Percentiles rank a stretch among this genome's conserved stretches.
phyloP scores from a whole-genome alignment of 2,113 vertebrate genomes.

The Lepidothrix coronata region DNA sequence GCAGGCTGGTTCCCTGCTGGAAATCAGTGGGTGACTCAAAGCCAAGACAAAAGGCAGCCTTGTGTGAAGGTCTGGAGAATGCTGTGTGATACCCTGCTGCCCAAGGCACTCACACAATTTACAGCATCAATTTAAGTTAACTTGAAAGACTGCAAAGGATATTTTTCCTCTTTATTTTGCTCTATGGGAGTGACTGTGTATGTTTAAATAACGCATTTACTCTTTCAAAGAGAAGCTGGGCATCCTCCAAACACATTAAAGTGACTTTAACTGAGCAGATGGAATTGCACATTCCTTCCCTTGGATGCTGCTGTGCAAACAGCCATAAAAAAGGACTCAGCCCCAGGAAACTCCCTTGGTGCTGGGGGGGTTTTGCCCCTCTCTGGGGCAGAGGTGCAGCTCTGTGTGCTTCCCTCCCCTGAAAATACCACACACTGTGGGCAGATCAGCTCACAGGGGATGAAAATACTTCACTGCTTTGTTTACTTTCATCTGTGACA shows the following conservation, averaged over 20 bases:
- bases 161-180: neutral
- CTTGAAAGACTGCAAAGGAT: neutral
- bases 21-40: neutral
- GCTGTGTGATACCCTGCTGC: neutral
- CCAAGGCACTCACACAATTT: neutral
- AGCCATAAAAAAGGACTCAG: neutral
- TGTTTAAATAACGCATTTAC: neutral
- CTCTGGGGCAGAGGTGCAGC: neutral
- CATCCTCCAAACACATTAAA: neutral
- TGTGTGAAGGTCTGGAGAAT: neutral
- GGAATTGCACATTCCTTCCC: neutral
- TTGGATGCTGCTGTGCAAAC: neutral
- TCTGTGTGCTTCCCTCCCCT: neutral
- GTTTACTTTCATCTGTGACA: neutral
- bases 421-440: neutral
- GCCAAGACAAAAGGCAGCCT: neutral
- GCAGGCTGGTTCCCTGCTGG: neutral
- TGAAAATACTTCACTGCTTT: neutral
- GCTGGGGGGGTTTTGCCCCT: neutral
- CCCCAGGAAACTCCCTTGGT: neutral
- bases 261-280: neutral
- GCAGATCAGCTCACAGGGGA: neutral
- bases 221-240: neutral
- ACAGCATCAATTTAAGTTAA: neutral
- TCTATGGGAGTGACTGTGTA: neutral